These are phyloP conservation scores for Myotis yumanensis DNA, from an alignment of 2,113 vertebrate genomes.

Conservation along the genomic window DNA sequence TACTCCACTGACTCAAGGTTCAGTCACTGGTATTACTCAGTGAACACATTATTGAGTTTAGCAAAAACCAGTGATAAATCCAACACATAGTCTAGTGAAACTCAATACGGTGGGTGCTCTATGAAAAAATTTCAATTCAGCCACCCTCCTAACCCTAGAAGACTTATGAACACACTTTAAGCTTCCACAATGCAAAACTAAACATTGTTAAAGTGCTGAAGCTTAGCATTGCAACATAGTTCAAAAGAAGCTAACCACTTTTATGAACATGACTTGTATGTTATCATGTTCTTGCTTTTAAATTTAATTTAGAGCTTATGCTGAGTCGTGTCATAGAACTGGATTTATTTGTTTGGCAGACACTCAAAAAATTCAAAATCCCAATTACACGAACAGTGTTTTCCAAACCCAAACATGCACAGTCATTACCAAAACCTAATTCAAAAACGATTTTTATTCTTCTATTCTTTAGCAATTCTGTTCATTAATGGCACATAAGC, in stretches of 20 bases:
- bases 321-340: background rate
- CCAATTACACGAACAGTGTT: background rate
- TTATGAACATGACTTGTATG: background rate
- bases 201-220: background rate
- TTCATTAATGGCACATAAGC: background rate
- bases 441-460: background rate
- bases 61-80: background rate
- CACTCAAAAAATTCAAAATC: constrained; percentile 7
- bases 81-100: background rate
- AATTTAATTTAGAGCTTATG: background rate
- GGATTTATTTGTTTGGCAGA: background rate
- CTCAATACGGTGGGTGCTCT: background rate
- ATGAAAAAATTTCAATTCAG: background rate
- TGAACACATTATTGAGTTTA: constrained; percentile 40
- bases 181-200: background rate
- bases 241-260: background rate
- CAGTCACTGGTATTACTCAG: constrained; percentile 32
- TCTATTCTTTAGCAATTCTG: background rate
- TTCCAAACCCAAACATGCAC: background rate
- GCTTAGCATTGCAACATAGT: background rate
- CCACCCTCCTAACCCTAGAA: background rate
- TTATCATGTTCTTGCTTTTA: background rate
- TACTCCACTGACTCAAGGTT: background rate
- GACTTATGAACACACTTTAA: background rate
- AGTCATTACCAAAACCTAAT: background rate